A percentile compares a stretch with the other conserved stretches of the same genome.
These are phyloP conservation scores for Vulpes lagopus DNA, from an alignment of 2,113 vertebrate genomes.

Conservation along the genomic window DNA sequence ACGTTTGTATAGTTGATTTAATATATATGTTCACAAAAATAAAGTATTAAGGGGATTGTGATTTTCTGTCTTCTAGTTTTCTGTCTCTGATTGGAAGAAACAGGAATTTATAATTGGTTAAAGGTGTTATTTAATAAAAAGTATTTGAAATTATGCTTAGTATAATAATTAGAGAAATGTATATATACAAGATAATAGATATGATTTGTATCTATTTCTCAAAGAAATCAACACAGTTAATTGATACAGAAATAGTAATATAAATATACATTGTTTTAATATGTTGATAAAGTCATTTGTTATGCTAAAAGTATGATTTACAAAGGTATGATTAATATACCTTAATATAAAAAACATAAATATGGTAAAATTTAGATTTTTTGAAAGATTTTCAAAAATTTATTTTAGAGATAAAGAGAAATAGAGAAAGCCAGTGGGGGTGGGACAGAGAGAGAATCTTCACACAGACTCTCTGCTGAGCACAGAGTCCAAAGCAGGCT, in stretches of 20 bases:
- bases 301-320: not conserved
- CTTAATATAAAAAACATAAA: not conserved
- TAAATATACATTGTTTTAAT: not conserved
- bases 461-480: not conserved
- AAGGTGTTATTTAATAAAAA: not conserved
- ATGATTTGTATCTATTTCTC: not conserved
- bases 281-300: not conserved
- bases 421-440: not conserved
- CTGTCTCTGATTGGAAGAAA: not conserved
- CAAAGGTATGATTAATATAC: not conserved
- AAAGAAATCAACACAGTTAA: not conserved
- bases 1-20: not conserved
- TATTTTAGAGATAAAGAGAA: not conserved
- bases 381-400: not conserved
- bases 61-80: slow-evolving; percentile 3
- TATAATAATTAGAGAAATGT: not conserved
- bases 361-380: not conserved
- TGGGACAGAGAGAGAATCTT: not conserved
- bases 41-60: not conserved
- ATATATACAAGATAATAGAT: not conserved
- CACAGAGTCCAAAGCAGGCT: not conserved
- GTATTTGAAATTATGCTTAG: not conserved
- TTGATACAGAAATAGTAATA: not conserved
- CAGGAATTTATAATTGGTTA: not conserved
- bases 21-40: not conserved